phyloP scores from a whole-genome alignment of 2,888 invertebrate genomes.

The Dolichopus griseipennis region DNA sequence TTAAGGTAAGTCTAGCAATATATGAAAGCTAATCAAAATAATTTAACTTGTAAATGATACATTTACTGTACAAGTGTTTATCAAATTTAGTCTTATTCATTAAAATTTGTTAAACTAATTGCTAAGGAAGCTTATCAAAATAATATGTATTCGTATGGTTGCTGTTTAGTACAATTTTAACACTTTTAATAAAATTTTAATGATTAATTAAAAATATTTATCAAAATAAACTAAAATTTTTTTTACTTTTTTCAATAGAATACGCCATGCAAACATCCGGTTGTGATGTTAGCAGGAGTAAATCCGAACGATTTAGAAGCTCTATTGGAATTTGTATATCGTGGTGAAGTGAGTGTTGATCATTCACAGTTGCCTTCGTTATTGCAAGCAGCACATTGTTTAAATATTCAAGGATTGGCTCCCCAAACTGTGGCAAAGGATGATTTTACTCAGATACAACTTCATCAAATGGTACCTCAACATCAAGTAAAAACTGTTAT shows the following conservation, averaged over 20 bases:
- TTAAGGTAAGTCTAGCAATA: constrained; percentile 46
- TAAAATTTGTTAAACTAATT: no score
- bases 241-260: constrained; percentile 39
- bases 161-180: no score
- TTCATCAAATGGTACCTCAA: constrained; percentile 43
- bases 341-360: constrained; percentile 55
- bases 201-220: no score
- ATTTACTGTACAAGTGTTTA: background rate
- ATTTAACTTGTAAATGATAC: background rate
- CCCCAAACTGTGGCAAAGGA: constrained; percentile 46
- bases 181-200: no score
- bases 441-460: constrained; percentile 43
- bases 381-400: constrained; percentile 53
- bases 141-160: no score
- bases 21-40: no score
- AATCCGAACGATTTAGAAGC: constrained; percentile 54
- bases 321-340: constrained; percentile 54
- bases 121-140: no score
- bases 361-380: constrained; percentile 53
- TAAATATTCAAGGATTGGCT: constrained; percentile 53
- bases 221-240: constrained; percentile 8
- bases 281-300: constrained; percentile 56
- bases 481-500: constrained; percentile 38
- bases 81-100: no score
- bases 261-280: constrained; percentile 56